Evolutionary conservation across 2,797 vertebrate genomes (phyloP), one percentile per base, ranked within the genome.

Genomic region (Cynodonichthys magdalenae): DNA sequence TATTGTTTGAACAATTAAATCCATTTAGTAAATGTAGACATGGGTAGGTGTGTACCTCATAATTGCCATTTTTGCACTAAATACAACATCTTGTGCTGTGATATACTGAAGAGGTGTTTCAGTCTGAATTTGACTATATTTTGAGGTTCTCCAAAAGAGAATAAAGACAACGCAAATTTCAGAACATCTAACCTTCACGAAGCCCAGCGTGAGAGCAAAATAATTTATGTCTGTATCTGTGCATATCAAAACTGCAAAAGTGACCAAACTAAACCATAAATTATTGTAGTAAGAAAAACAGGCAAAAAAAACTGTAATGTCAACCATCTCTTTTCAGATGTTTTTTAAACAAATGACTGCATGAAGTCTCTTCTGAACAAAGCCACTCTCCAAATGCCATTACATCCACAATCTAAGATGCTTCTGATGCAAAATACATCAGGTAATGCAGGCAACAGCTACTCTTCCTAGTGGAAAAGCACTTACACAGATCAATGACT

Each of bases 401-500:
- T 28, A 50, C 52, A 54, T 65, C 69, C 49, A 56, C 58, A 62
- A 75, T 69, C 60, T 71, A 63, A 64, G 61, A 78, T 61, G 75
- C 31, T 77, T 67, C 50, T 74, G 69, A 78, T 79, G 75, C 63
- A 71, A 53, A 74, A 56, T 61, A 73, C 75, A 76, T 68, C 77
- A 89, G 86, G 88, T 88, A 90, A 90, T 86, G 76, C 69, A 87
- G 64, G 67, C 81, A 66, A 64, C 51, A 75, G 70, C 54, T 69
- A 63, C 63, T 79, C 63, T 84, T 89, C 88, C 71, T 77, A 82
- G 79, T 85, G 77, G 88, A 92, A 91, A 91, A 78, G 83, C 89
- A 92, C 91, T 93, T 92, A 89, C 75, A 81, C 51, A 52, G 81
- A 94, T 93, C 91, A 91, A 93, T 93, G 84, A 66, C 70, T 50